These are phyloP conservation scores for Corythoichthys intestinalis DNA, from an alignment of 2,113 vertebrate genomes.

Conservation along the genomic window DNA sequence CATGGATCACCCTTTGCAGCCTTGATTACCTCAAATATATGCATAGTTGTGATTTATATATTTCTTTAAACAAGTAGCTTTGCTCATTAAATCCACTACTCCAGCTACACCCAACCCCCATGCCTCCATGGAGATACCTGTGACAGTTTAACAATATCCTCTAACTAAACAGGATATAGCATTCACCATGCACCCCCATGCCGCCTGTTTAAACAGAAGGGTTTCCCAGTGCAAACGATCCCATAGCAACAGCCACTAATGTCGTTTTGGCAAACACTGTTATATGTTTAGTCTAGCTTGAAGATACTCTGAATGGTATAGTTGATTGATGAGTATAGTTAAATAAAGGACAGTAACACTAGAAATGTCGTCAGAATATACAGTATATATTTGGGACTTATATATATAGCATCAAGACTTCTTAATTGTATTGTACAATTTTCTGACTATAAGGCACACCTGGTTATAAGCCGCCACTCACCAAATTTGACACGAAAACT, in stretches of 20 bases:
- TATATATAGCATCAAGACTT: background rate
- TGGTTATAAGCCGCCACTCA: no score
- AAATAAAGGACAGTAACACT: background rate
- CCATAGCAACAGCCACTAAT: background rate
- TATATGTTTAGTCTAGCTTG: background rate
- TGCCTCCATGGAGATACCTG: constrained; percentile 20
- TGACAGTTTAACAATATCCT: constrained; percentile 43
- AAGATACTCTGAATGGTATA: background rate
- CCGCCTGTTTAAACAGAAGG: constrained; percentile 28
- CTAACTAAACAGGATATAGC: constrained; percentile 16
- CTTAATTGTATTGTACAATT: background rate
- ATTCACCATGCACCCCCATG: constrained; percentile 22
- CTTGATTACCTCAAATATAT: background rate
- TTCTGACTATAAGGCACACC: no score
- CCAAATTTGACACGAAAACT: no score
- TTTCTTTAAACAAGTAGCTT: background rate
- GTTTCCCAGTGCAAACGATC: constrained; percentile 1
- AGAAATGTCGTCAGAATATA: background rate
- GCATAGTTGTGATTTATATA: background rate
- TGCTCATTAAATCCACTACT: background rate
- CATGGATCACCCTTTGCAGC: background rate
- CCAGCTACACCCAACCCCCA: constrained; percentile 5
- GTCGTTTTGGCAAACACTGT: constrained; percentile 8
- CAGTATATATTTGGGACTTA: background rate
- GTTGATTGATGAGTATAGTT: background rate